Evolutionary conservation across 2,888 invertebrate species (phyloP).

Genomic region (Lasius platythorax): DNA sequence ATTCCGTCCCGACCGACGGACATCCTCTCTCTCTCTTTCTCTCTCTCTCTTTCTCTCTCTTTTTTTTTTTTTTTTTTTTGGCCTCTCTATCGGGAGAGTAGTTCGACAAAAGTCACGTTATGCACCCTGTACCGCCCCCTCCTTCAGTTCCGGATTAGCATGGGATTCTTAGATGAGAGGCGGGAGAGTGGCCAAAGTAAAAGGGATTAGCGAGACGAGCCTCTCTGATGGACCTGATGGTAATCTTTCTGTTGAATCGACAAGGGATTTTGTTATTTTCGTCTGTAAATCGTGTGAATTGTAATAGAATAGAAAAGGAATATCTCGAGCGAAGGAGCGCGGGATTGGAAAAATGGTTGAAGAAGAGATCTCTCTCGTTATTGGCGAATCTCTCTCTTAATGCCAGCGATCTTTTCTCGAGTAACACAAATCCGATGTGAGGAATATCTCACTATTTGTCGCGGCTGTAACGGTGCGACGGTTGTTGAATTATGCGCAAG

Average conservation of each 20-base stretch:
- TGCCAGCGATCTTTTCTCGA: background rate
- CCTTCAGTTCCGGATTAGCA: conserved; percentile 35
- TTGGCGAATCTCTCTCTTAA: background rate
- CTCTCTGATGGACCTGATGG: background rate
- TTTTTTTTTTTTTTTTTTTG: background rate
- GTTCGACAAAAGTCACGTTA: conserved; percentile 47
- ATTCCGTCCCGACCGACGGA: conserved; percentile 38
- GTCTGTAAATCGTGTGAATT: background rate
- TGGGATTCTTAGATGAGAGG: conserved; percentile 7
- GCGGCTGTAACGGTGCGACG: background rate
- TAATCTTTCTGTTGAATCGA: conserved; percentile 26
- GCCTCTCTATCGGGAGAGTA: conserved; percentile 11
- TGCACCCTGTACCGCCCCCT: background rate
- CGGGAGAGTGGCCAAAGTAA: conserved; percentile 3
- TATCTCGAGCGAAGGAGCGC: background rate
- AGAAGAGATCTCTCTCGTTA: background rate
- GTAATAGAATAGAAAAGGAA: background rate
- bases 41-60: too few species aligned
- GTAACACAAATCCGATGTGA: background rate
- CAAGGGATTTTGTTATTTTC: conserved; percentile 5
- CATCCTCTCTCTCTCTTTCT: too few species aligned
- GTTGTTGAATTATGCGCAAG: background rate
- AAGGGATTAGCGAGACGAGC: conserved; percentile 34
- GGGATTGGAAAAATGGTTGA: too few species aligned
- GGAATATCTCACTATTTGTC: background rate